Evolutionary conservation across 2,888 invertebrate genomes (phyloP), one percentile per base, ranked within the genome.

Genomic region (Gastracanthus pulcherrimus): DNA sequence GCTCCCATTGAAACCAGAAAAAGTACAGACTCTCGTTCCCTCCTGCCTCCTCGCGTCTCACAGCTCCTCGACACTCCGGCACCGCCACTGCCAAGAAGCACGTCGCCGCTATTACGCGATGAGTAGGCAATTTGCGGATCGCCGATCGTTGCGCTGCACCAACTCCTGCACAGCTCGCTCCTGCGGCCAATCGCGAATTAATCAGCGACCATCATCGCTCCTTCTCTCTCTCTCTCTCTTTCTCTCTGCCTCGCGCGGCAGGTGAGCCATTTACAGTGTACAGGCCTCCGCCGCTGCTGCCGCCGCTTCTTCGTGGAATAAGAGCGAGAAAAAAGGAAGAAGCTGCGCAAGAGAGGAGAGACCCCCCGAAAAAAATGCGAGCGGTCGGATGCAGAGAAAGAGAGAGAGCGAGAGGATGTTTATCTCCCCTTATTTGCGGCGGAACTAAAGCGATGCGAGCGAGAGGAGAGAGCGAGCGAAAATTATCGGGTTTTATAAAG

Each of bases 91-190:
- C 82, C 72, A 82, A 76, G 85, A 74, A 82, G 51, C 51, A 88
- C 89, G 88, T 90, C 85, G 85, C 84, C 84, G 89, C 88, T 89
- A 90, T 91, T 90, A 89, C 88, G 86, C 88, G 90, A 88, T 88
- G 89, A 88, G 88, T 87, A 86, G 89, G 88, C 87, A 91, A 90
- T 90, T 91, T 89, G 87, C 88, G 84, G 88, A 87, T 88, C 87
- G 55, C 64, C 83, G 85, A 87, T 86, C 86, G 84, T 76, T 83
- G 84, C 64, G 1, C 60, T 41, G 55, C 41, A n/a, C 23, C 19
- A 38, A 19, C 31, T 29, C 41, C 16, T 29, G n/a, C 84, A 82
- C 83, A 85, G 84, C 83, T 84, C n/a, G n/a, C n/a, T n/a, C n/a
- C 83, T 87, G 83, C 85, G 87, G 86, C 86, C 87, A 86, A 89